A percentile compares a stretch with the other conserved stretches of the same genome.
Evolutionary conservation across 2,113 vertebrate species (phyloP).

Genomic region (Turdus rufiventris): DNA sequence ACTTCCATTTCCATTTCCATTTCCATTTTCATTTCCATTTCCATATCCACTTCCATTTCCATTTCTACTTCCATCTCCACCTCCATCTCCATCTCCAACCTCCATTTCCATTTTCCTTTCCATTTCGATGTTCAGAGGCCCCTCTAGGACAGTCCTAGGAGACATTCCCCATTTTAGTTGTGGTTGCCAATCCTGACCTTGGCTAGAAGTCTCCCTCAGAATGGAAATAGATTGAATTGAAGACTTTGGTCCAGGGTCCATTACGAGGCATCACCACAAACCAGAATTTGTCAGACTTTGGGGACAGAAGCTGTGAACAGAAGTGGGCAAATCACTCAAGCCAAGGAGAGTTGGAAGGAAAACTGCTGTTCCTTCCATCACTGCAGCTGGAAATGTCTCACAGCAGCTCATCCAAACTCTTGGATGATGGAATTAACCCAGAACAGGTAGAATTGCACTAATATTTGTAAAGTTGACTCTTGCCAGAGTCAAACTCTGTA

Average conservation of each 20-base stretch:
- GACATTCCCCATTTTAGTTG: not conserved
- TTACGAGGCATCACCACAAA: not conserved
- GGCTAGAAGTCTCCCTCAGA: not conserved
- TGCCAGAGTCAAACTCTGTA: not conserved
- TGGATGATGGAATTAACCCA: not conserved
- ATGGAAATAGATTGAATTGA: not conserved
- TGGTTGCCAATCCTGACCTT: not conserved
- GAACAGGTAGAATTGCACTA: not conserved
- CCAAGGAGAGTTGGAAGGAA: not conserved
- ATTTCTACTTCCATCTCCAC: not conserved
- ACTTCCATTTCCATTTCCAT: accelerated
- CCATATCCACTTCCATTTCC: not conserved
- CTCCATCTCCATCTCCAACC: no score
- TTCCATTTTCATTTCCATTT: accelerated
- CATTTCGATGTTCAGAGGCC: no score
- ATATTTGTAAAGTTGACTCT: not conserved
- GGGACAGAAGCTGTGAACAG: not conserved
- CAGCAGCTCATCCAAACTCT: not conserved
- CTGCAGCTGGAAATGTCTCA: not conserved
- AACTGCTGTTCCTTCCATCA: not conserved
- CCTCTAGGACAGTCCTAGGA: not conserved
- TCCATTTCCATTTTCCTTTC: not conserved
- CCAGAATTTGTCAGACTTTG: not conserved
- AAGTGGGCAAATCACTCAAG: not conserved
- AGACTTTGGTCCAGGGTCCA: not conserved